A percentile compares a stretch with the other conserved stretches of the same genome.
phyloP scores from a whole-genome alignment of 2,113 vertebrate species.

The Zosterops pallidus region DNA sequence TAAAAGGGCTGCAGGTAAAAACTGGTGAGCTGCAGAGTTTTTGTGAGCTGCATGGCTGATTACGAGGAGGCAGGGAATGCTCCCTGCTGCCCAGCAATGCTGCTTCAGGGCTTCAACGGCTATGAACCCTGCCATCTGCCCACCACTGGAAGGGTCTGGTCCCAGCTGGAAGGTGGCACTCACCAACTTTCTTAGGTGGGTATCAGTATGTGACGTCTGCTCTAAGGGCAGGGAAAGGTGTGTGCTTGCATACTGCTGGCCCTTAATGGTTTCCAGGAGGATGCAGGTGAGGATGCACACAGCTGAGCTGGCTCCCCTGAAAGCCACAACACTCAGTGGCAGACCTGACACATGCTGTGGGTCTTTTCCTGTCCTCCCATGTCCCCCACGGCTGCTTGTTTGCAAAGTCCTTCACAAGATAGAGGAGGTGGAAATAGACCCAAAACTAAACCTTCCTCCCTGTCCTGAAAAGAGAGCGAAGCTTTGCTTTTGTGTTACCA shows the following conservation, averaged over 20 bases:
- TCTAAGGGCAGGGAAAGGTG: not conserved
- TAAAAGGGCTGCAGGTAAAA: not conserved
- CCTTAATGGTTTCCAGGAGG: not conserved
- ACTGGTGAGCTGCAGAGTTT: not conserved
- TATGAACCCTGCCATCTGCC: not conserved
- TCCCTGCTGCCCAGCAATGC: not conserved
- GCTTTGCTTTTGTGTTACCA: slow-evolving; percentile 61
- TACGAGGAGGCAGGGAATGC: not conserved
- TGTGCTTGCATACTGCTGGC: not conserved
- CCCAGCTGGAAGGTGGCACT: not conserved
- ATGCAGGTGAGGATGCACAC: not conserved
- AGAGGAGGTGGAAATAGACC: not conserved
- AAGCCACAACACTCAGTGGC: not conserved
- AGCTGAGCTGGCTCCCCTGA: not conserved
- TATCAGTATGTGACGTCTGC: not conserved
- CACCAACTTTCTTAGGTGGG: not conserved
- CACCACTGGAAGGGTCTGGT: not conserved
- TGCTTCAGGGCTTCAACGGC: not conserved
- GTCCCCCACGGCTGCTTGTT: not conserved
- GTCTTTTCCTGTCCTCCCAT: not conserved
- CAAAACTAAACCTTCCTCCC: not conserved
- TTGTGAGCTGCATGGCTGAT: not conserved
- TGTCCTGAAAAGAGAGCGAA: slow-evolving; percentile 20
- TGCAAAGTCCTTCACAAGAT: not conserved
- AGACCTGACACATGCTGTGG: not conserved